Conservation (phyloP, 2,888 invertebrate genomes). For the Malthinus seriepunctatus region DNA sequence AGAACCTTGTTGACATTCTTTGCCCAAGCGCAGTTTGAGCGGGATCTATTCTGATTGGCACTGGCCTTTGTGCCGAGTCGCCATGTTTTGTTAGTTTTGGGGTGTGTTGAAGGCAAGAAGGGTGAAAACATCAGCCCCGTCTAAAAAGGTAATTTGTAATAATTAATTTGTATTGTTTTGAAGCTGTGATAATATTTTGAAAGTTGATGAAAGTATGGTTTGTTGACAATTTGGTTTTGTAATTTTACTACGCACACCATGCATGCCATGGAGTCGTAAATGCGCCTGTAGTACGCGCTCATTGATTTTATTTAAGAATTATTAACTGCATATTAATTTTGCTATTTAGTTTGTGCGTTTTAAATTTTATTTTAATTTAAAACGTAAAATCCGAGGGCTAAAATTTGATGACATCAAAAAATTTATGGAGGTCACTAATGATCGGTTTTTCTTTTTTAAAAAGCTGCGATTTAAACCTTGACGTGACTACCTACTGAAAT, state of each 20-base stretch:
- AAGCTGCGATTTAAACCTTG: too few relatives aligned
- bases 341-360: neutral
- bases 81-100: slow-evolving; percentile 80
- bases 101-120: slow-evolving; percentile 56
- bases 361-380: too few relatives aligned
- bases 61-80: slow-evolving; percentile 57
- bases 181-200: slow-evolving; percentile 8
- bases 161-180: slow-evolving; percentile 25
- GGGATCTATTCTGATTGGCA: slow-evolving; percentile 49
- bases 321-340: neutral
- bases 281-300: slow-evolving; percentile 15
- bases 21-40: slow-evolving; percentile 41
- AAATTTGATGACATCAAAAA: too few relatives aligned
- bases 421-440: too few relatives aligned
- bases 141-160: slow-evolving; percentile 43
- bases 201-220: neutral
- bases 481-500: too few relatives aligned
- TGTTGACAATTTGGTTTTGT: slow-evolving; percentile 2
- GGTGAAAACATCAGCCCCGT: slow-evolving; percentile 50
- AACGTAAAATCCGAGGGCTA: too few relatives aligned
- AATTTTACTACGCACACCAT: slow-evolving; percentile 12
- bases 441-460: too few relatives aligned
- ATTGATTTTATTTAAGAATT: slow-evolving; percentile 17
- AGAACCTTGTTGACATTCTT: slow-evolving; percentile 7
- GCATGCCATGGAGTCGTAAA: slow-evolving; percentile 25